Evolutionary conservation across 2,797 vertebrate species (phyloP).

Genomic region (Anabas testudineus): DNA sequence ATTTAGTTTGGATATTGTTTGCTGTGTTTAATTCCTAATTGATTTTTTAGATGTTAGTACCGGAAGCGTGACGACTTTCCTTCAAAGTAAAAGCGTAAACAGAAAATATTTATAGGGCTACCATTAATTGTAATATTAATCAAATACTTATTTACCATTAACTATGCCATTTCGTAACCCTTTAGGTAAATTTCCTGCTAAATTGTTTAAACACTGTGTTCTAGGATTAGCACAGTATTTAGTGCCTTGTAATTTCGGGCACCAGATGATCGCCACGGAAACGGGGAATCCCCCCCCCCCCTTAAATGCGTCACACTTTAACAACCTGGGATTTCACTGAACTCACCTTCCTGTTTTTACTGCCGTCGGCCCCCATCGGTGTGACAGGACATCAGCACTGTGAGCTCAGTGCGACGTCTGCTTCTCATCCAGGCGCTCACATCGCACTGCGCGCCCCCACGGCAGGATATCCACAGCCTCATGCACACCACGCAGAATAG

Average conservation of each 20-base stretch:
- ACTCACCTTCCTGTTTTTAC: conserved; percentile 81
- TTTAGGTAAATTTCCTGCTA: neutral
- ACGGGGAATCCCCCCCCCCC: conserved; percentile 35
- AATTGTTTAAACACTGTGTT: neutral
- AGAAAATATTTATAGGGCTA: neutral
- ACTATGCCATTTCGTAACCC: accelerated
- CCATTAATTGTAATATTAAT: neutral
- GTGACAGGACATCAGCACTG: conserved; percentile 48
- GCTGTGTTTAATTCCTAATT: neutral
- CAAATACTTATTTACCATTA: neutral
- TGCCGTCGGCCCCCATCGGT: conserved; percentile 83
- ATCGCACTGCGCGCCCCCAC: conserved; percentile 8
- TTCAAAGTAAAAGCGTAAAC: conserved; percentile 47
- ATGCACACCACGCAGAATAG: neutral
- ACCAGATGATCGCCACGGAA: conserved; percentile 52
- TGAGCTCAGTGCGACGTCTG: conserved; percentile 38
- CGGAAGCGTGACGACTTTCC: conserved; percentile 8
- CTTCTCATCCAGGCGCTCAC: conserved; percentile 60
- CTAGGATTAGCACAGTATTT: neutral
- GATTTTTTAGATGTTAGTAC: neutral
- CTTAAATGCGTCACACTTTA: conserved; percentile 49
- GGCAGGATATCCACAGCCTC: neutral
- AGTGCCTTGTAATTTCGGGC: neutral
- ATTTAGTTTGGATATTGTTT: neutral
- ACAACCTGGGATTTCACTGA: conserved; percentile 26